Percentiles rank a stretch among this genome's conserved stretches.
Conservation (phyloP, 2,113 vertebrate species). For the Hypanus sabinus region DNA sequence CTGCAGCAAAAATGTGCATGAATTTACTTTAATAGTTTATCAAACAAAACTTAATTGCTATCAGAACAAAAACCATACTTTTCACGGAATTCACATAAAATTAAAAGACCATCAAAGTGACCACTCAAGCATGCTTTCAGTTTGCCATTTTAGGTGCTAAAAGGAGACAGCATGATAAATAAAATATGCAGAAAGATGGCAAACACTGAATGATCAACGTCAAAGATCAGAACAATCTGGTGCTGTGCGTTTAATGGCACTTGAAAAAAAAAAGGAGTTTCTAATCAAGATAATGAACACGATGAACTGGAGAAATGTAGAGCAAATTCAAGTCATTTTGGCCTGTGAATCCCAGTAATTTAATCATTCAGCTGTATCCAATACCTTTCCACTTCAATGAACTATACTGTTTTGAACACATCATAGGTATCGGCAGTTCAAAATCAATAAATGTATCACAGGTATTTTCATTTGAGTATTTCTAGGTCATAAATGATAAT, state of each 20-base stretch:
- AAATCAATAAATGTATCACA: neutral
- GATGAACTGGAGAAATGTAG: neutral
- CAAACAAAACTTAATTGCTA: neutral
- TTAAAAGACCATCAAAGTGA: too few relatives aligned
- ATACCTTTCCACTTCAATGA: neutral
- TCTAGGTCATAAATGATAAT: neutral
- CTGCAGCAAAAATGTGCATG: neutral
- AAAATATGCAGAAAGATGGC: neutral
- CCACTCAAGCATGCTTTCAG: neutral
- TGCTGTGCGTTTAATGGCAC: neutral
- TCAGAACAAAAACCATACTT: too few relatives aligned
- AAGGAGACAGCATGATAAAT: neutral
- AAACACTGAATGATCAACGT: neutral
- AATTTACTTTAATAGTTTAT: neutral
- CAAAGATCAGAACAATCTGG: too few relatives aligned
- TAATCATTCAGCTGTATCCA: neutral
- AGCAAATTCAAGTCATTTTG: neutral
- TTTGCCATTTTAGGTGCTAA: neutral
- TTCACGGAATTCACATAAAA: too few relatives aligned
- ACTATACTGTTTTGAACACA: neutral
- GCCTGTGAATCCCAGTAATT: neutral
- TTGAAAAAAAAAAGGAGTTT: neutral
- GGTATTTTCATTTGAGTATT: neutral
- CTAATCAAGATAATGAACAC: neutral
- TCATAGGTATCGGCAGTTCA: neutral